Conservation (phyloP, 1,140 invertebrate species). For the Papilio dardanus region DNA sequence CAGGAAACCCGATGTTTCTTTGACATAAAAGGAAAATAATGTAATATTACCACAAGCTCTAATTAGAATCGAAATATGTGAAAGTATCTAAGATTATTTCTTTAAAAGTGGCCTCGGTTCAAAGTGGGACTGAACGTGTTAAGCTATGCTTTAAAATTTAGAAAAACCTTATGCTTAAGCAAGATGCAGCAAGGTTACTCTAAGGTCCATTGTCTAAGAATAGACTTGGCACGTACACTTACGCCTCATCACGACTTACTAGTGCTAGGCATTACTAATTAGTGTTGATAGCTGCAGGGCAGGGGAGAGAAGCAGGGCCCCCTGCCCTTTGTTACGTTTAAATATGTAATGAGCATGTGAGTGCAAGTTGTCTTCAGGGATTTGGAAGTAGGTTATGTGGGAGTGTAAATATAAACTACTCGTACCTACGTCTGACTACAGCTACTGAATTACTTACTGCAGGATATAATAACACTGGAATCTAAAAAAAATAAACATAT, state of each 20-base stretch:
- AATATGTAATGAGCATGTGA: slow-evolving; percentile 2
- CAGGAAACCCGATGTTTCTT: too few species aligned
- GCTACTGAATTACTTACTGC: too few species aligned
- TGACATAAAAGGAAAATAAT: too few species aligned
- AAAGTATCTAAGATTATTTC: too few species aligned
- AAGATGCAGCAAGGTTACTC: slow-evolving; percentile 15
- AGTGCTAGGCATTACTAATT: slow-evolving; percentile 19
- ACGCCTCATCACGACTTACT: not conserved
- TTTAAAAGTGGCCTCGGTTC: too few species aligned
- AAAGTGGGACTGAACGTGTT: too few species aligned
- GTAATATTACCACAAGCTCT: too few species aligned
- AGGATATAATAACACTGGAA: too few species aligned
- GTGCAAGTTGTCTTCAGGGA: not conserved
- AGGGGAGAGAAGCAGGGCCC: not conserved
- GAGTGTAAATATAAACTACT: too few species aligned
- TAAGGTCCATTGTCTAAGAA: slow-evolving; percentile 32
- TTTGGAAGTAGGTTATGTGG: not conserved
- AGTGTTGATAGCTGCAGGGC: not conserved
- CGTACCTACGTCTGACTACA: too few species aligned
- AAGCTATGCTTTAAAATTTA: not conserved
- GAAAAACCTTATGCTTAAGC: not conserved
- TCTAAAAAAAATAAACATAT: too few species aligned
- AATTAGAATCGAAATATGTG: too few species aligned
- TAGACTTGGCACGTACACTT: slow-evolving; percentile 31
- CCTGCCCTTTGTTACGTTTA: not conserved